Conservation (phyloP, 2,113 vertebrate genomes). For the Tricholaema leucomelas region DNA sequence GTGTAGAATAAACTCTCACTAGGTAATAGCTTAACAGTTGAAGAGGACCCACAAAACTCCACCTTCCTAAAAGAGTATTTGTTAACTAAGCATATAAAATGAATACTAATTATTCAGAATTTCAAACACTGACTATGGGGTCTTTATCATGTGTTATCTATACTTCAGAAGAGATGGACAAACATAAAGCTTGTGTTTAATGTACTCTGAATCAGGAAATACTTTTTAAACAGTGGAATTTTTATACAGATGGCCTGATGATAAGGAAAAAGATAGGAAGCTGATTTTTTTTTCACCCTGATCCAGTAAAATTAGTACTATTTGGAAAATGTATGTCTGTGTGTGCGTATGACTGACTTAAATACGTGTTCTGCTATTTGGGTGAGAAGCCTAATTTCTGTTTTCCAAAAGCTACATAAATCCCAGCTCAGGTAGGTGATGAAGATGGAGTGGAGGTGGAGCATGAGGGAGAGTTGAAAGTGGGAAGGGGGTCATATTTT, state of each 20-base stretch:
- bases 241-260: not conserved
- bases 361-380: not conserved
- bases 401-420: conserved; percentile 55
- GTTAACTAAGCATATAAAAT: not conserved
- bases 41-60: rapidly evolving
- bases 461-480: too few relatives aligned
- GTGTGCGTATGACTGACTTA: not conserved
- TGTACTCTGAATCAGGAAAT: not conserved
- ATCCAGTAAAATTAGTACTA: conserved; percentile 8
- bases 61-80: not conserved
- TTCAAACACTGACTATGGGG: not conserved
- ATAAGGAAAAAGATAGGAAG: not conserved
- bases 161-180: not conserved
- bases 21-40: not conserved
- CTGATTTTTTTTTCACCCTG: not conserved
- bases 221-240: not conserved
- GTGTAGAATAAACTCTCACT: not conserved
- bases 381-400: conserved; percentile 19
- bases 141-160: not conserved
- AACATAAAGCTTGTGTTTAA: not conserved
- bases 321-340: not conserved
- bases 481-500: conserved; percentile 9
- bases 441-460: not conserved
- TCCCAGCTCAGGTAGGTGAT: not conserved
- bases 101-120: not conserved